Percentiles rank a stretch among this genome's conserved stretches.
Conservation (phyloP, 1,140 invertebrate genomes). For the Zaprionus lachaisei region DNA sequence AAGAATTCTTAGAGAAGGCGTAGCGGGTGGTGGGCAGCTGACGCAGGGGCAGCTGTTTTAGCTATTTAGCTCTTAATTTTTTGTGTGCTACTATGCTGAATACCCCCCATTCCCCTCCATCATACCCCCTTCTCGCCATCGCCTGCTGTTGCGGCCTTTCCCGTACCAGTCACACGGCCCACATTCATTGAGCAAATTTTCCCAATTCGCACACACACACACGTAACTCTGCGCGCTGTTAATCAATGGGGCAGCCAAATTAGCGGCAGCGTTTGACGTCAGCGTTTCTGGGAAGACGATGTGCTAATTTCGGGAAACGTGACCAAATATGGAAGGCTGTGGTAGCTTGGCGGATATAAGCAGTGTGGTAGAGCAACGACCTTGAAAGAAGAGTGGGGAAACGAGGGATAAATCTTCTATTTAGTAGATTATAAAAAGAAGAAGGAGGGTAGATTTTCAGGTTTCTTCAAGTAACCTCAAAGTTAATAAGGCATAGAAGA, state of each 20-base stretch:
- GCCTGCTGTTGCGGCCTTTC: background rate
- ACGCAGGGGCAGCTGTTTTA: background rate
- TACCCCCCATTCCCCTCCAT: no score
- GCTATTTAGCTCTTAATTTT: constrained; percentile 10
- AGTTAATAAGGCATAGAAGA: no score
- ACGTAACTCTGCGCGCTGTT: constrained; percentile 15
- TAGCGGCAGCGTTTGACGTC: constrained; percentile 67
- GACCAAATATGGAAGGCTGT: constrained; percentile 70
- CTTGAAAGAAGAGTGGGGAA: constrained; percentile 13
- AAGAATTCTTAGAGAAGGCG: constrained; percentile 37
- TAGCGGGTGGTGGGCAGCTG: background rate
- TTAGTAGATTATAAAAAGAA: background rate
- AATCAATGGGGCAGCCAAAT: constrained; percentile 69
- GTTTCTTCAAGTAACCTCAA: no score
- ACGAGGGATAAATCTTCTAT: background rate
- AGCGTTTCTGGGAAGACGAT: constrained; percentile 37
- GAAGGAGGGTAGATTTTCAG: no score
- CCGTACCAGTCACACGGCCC: constrained; percentile 28
- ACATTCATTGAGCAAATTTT: constrained; percentile 72
- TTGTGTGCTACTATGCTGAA: background rate
- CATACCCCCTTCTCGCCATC: background rate
- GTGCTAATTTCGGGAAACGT: constrained; percentile 56
- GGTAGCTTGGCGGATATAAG: constrained; percentile 29
- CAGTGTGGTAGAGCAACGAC: constrained; percentile 6
- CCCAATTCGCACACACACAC: constrained; percentile 41